phyloP scores from a whole-genome alignment of 1,140 invertebrate species.

The Pomacea maculata region DNA sequence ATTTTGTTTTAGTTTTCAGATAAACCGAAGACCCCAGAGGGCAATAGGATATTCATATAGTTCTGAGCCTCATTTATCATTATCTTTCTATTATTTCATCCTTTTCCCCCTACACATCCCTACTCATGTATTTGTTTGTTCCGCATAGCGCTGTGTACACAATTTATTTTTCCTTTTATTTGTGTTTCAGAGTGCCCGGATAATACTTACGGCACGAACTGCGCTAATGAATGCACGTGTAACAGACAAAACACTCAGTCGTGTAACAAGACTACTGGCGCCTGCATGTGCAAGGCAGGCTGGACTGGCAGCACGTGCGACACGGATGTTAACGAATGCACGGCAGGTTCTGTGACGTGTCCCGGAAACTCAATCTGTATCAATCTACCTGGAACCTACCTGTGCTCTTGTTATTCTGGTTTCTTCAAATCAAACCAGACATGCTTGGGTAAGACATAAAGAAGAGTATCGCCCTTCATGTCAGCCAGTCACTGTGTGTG shows the following conservation, averaged over 20 bases:
- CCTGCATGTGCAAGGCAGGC: conserved; percentile 85
- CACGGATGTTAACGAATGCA: conserved; percentile 92
- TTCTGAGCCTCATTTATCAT: no score
- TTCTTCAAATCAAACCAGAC: neutral
- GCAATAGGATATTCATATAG: no score
- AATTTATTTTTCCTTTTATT: no score
- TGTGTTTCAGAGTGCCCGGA: conserved; percentile 23
- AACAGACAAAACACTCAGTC: conserved; percentile 13
- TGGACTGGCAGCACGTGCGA: conserved; percentile 75
- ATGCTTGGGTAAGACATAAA: conserved; percentile 9
- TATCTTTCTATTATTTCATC: no score
- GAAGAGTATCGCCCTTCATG: no score
- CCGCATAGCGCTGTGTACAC: no score
- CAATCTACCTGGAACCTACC: conserved; percentile 13
- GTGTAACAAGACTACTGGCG: conserved; percentile 25
- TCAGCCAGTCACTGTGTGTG: no score
- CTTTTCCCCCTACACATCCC: no score
- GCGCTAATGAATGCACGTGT: conserved; percentile 12
- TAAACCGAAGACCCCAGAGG: no score
- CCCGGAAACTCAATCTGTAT: neutral
- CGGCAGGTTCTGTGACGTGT: conserved; percentile 47
- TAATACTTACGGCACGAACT: conserved; percentile 21
- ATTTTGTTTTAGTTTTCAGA: no score
- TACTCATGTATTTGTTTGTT: no score
- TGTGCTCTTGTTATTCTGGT: conserved; percentile 1